Conservation (phyloP, 1,140 invertebrate genomes). For the Lordiphosa clarofinis region DNA sequence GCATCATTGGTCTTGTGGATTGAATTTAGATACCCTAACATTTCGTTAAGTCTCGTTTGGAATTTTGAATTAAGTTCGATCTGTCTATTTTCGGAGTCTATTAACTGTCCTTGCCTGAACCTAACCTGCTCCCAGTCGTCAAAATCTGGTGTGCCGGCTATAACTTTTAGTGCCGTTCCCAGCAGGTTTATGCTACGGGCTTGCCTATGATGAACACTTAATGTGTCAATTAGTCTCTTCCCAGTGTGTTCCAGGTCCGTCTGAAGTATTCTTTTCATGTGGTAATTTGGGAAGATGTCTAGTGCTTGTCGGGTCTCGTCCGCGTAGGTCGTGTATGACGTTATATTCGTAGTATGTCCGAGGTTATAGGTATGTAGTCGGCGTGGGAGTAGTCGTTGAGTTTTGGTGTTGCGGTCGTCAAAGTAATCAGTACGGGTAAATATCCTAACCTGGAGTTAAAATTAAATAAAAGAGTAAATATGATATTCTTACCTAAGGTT, state of each 20-base stretch:
- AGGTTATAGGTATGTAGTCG: constrained; percentile 16
- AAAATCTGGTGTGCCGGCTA: constrained; percentile 14
- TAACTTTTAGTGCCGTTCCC: constrained; percentile 8
- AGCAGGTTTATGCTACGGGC: constrained; percentile 9
- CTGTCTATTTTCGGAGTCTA: constrained; percentile 17
- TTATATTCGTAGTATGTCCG: constrained; percentile 16
- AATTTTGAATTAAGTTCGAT: constrained; percentile 11
- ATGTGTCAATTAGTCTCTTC: constrained; percentile 5
- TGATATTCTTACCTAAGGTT: background rate
- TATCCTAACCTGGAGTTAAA: constrained; percentile 13
- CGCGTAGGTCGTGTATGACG: constrained; percentile 9
- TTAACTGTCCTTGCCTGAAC: constrained; percentile 15
- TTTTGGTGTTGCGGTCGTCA: constrained; percentile 5
- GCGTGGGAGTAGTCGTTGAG: constrained; percentile 17
- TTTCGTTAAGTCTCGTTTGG: constrained; percentile 6
- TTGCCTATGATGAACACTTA: constrained; percentile 5
- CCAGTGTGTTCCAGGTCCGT: background rate
- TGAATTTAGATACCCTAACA: constrained; percentile 4
- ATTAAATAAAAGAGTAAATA: background rate
- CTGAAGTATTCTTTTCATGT: constrained; percentile 5
- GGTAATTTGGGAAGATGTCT: constrained; percentile 3
- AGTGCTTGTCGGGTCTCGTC: constrained; percentile 10
- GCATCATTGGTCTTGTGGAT: constrained; percentile 10
- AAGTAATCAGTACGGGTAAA: constrained; percentile 3
- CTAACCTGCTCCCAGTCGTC: constrained; percentile 21